Evolutionary conservation across 2,113 vertebrate genomes (phyloP).

Genomic region (Myrmophylax atrothorax): DNA sequence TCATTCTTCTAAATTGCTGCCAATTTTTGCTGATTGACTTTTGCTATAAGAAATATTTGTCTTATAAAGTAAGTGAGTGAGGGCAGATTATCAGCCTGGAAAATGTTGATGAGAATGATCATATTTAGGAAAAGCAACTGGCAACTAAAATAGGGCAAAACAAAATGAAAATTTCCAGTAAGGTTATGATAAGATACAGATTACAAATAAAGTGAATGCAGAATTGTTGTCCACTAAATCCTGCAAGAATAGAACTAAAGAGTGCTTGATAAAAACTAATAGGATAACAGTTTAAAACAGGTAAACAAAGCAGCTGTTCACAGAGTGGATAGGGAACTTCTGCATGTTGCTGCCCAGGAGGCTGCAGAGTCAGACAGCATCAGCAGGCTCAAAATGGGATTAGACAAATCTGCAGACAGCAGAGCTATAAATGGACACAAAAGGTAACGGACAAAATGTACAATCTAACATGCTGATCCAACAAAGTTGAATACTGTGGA

Average conservation of each 20-base stretch:
- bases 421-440: not conserved
- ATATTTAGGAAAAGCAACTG: not conserved
- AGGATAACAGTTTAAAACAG: not conserved
- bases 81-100: not conserved
- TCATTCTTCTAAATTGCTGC: not conserved
- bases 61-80: not conserved
- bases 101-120: not conserved
- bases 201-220: not conserved
- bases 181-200: not conserved
- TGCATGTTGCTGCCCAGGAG: not conserved
- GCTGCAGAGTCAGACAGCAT: not conserved
- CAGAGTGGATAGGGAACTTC: not conserved
- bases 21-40: not conserved
- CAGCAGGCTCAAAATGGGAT: not conserved
- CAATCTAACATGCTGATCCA: not conserved
- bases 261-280: not conserved
- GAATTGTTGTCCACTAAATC: not conserved
- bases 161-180: not conserved
- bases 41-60: not conserved
- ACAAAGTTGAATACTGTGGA: not conserved
- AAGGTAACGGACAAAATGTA: not conserved
- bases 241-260: not conserved
- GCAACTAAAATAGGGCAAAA: not conserved
- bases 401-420: not conserved
- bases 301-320: not conserved